Base-by-base conservation (phyloP, 2,797 vertebrate genomes). In the Oreonectes daqikongensis region DNA sequence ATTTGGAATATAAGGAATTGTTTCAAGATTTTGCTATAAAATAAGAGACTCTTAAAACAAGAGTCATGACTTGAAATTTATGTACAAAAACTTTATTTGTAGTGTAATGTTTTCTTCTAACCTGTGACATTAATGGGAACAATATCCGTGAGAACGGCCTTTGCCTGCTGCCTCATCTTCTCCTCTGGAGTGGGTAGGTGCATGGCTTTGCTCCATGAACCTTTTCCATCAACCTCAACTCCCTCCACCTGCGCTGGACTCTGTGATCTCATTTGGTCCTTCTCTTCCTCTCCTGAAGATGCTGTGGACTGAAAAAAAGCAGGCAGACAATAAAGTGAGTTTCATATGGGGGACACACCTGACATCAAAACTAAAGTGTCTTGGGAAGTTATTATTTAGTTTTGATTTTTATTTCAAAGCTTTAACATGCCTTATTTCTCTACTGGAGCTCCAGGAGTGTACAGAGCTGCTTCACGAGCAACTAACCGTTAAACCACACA, bases 91-190 rank as follows among this genome's bases (percentile, higher is more conserved):
- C 4, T 5, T 5, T 18, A 46, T 4, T 14, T 5, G 20, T 24
- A 53, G 20, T 22, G n/a, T 2, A 32, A 32, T 3, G 14, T 30
- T 30, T 3, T 32, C n/a, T 55, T 67, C 89, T 11, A 94, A 98
- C 98, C 98, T 82, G 98, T 96, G 86, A 99, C 91, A 79, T 99
- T 97, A 89, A 93, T 93, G 46, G 98, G 92, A 61, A 99, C 91
- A 77, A 99, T 94, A 83, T 96, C 96, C 14, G 95, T 95, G 75
- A 95, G 95, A 85, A 99, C 93, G 0, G 96, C 91, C 83, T 95
- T 91, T 1, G 98, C 97, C 57, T 94, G 94, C 77, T 90, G 95
- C 67, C 97, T 93, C 95, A 99, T 99, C 89, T 95, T 97, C 92
- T 99, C 96, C 85, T 99, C 97, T 78, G 82, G 96, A 87, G 92